Percentiles rank a stretch among this genome's conserved stretches.
phyloP scores from a whole-genome alignment of 2,113 vertebrate genomes.

The Emydura subglobosa region DNA sequence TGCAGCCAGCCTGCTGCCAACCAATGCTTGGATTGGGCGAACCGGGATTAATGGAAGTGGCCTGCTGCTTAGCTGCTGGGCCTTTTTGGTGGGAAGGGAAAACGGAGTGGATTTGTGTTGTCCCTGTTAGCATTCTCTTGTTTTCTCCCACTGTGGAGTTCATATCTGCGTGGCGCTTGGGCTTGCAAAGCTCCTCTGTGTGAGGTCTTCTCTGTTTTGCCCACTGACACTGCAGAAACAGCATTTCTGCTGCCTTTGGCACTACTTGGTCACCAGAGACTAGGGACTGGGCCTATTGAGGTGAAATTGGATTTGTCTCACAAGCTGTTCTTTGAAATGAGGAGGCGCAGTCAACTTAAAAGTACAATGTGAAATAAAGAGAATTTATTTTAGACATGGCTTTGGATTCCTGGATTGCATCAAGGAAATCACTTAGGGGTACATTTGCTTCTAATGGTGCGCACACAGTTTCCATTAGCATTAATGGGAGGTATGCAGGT shows the following conservation, averaged over 20 bases:
- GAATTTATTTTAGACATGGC: background rate
- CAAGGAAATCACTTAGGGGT: background rate
- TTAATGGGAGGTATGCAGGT: background rate
- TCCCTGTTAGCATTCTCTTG: background rate
- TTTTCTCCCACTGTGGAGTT: background rate
- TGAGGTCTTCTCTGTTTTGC: background rate
- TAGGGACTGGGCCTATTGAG: background rate
- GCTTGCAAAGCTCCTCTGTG: rapidly evolving
- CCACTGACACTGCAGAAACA: background rate
- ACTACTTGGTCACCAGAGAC: background rate
- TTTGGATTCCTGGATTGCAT: background rate
- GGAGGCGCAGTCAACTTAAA: background rate
- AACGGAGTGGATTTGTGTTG: background rate
- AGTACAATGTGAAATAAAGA: background rate
- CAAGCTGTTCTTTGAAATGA: background rate
- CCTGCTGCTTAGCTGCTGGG: rapidly evolving
- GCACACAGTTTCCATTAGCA: background rate
- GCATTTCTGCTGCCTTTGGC: background rate
- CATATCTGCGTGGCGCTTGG: background rate
- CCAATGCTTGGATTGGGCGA: background rate
- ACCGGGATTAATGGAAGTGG: background rate
- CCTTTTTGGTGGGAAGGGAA: background rate
- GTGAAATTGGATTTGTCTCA: background rate
- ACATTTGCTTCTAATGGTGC: background rate
- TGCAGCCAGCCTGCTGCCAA: background rate